Base-by-base conservation (phyloP, 2,113 vertebrate genomes). In the Platycercus adscitus region DNA sequence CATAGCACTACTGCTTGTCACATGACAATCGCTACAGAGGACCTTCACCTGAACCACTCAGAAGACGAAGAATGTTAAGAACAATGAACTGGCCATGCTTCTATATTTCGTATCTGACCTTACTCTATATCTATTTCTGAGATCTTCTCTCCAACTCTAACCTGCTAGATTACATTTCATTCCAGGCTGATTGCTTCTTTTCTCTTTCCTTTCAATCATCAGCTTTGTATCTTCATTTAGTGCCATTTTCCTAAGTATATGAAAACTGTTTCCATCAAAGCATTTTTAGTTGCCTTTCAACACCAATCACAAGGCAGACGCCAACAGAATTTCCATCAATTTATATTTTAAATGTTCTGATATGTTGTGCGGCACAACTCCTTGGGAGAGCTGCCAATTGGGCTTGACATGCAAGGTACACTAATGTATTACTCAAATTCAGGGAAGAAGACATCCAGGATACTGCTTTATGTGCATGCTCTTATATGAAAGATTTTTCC, bases 361-460 rank as follows among this genome's bases (percentile, higher is more conserved):
- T 72, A 49, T 2, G 24, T 50, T 66, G 35, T 49, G 69, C 37
- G 88, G 72, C 55, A 70, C 43, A 76, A 0, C 14, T 81, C 35
- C 55, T 76, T 25, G 18, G 72, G 35, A 80, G 35, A 75, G 24
- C 46, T 0, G 2, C 13, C 3, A 0, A 16, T 1, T 31, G 24
- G 8, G 68, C 81, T 61, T 76, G 35, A 76, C 7, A 17, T 25
- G 58, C 26, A 95, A 75, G 14, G 60, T 16, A 13, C 44, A 52
- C 9, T 61, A 8, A 68, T 10, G 14, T 9, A 81, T 47, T 90
- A 58, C 23, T 31, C 15, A 70, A 91, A 91, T 21, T n/a, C 7
- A 1, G 25, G 21, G 21, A 82, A 26, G 41, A 69, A 65, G 70
- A 61, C 10, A 37, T 13, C 9, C 43, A 72, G 19, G 25, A 66